Base-by-base conservation (phyloP, 2,888 invertebrate species). In the Glaucopsyche alexis region DNA sequence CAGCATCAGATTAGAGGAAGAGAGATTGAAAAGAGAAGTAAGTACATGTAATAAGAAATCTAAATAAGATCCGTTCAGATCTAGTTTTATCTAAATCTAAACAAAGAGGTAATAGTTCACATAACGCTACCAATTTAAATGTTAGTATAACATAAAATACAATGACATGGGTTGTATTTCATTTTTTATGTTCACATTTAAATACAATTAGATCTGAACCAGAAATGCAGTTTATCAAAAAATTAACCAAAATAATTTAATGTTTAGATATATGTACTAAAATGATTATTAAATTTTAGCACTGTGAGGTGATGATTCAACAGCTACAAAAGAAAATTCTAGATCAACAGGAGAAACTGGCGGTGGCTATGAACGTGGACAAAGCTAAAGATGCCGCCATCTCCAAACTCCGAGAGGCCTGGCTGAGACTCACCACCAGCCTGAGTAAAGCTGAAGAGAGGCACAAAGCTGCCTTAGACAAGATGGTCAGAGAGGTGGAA, bases 311-410 rank as follows among this genome's bases (percentile, higher is more conserved):
- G 75, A 91, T 96, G 79, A 96, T 97, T 71, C 95, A 96, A 80
- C 94, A 95, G 71, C 86, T 97, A 1, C 97, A 97, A 83, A 94
- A 94, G 78, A 95, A 95, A 78, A 87, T 96, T 71, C 87, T 97
- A 42, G 96, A 97, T 78, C 95, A 96, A 79, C 96, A 97, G 83
- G 96, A 97, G 83, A 95, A 95, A 79, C 84, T 97, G 45, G 96
- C 97, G 0, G 96, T 97, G 0, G 97, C 97, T 0, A 85, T 97
- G 7, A 94, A 95, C 84, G 95, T 97, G 0, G 97, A 97, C 84
- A 94, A 95, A 73, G 94, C 95, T 0, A 97, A 97, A 82, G 97
- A 97, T 80, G 86, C 91, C 0, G 95, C 96, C 0, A 94, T 97
- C 73, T 81, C 89, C 5, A 95, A 95, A 79, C 94, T 96, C 64